Evolutionary conservation across 2,888 invertebrate species (phyloP), one percentile per base, ranked within the genome.

Genomic region (Xestia sexstrigata): DNA sequence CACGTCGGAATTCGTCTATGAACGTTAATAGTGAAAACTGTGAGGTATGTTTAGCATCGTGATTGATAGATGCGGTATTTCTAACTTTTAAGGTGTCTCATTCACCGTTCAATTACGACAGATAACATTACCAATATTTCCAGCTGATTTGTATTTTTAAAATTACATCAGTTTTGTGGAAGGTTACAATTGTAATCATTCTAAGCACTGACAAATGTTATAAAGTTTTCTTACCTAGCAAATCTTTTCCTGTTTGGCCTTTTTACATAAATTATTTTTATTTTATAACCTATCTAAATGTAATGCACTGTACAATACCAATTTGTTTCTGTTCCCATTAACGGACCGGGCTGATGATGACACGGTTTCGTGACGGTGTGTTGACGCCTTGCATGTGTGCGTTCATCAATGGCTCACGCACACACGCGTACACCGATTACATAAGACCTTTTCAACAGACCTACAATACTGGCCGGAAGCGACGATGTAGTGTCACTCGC

Each of bases 1-100:
- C 95, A 96, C 95, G 96, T 95, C 93, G 96, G 95, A 94, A 94
- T 95, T 94, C 94, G 93, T 93, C 95, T 95, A 94, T 92, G 91
- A 90, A 91, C 91, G 87, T 83, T 88, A 83, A 88, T 83, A 83
- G 76, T 79, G 78, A 85, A 84, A 88, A 87, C 80, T 70, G 55
- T 74, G 80, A 88, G 70, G 65, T 76, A 75, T 42, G 42, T 23
- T 15, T 9, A 63, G 67, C 5, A 60, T 39, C 6, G 4, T 60
- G 26, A 11, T 39, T 7, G 9, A 77, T 91, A 91, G 95, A 95
- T 94, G 91, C 81, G 95, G 92, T 76, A 82, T 72, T 47, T 35
- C 3, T 30, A 26, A 74, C 30, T 52, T n/a, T n/a, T 4, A 49
- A 79, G 23, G 11, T 63, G 20, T 62, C 26, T 39, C 39, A 58